Evolutionary conservation across 2,113 vertebrate genomes (phyloP).

Genomic region (Uria lomvia): DNA sequence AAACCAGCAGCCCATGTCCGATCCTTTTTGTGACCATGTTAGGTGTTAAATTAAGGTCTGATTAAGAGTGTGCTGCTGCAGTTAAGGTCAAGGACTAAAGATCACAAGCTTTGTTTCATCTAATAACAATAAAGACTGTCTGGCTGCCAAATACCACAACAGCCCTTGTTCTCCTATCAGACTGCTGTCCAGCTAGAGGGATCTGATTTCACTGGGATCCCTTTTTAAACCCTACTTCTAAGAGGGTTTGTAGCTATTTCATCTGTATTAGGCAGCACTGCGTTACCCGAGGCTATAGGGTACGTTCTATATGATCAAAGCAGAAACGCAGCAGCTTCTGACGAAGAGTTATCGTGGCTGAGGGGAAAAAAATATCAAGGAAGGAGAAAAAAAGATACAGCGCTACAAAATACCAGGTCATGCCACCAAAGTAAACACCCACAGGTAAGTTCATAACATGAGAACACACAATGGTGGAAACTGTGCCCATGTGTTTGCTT

Average conservation of each 20-base stretch:
- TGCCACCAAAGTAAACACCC: slow-evolving; percentile 49
- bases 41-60: slow-evolving; percentile 74
- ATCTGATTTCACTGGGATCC: slow-evolving; percentile 69
- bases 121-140: slow-evolving; percentile 70
- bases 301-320: slow-evolving; percentile 51
- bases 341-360: slow-evolving; percentile 20
- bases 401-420: slow-evolving; percentile 32
- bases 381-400: slow-evolving; percentile 20
- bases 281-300: slow-evolving; percentile 34
- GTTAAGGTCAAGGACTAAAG: slow-evolving; percentile 74
- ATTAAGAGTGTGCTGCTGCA: slow-evolving; percentile 62
- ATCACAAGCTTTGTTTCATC: slow-evolving; percentile 70
- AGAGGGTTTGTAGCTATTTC: slow-evolving; percentile 64
- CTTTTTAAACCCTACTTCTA: slow-evolving; percentile 67
- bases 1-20: slow-evolving; percentile 61
- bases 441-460: slow-evolving; percentile 36
- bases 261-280: slow-evolving; percentile 24
- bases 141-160: slow-evolving; percentile 68
- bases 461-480: slow-evolving; percentile 13
- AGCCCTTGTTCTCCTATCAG: slow-evolving; percentile 66
- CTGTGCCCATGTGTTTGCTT: neutral
- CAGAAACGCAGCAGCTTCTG: slow-evolving; percentile 55
- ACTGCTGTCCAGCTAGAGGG: slow-evolving; percentile 62
- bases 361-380: slow-evolving; percentile 31
- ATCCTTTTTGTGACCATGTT: slow-evolving; percentile 69